phyloP scores from a whole-genome alignment of 2,113 vertebrate genomes.

The Mola mola region DNA sequence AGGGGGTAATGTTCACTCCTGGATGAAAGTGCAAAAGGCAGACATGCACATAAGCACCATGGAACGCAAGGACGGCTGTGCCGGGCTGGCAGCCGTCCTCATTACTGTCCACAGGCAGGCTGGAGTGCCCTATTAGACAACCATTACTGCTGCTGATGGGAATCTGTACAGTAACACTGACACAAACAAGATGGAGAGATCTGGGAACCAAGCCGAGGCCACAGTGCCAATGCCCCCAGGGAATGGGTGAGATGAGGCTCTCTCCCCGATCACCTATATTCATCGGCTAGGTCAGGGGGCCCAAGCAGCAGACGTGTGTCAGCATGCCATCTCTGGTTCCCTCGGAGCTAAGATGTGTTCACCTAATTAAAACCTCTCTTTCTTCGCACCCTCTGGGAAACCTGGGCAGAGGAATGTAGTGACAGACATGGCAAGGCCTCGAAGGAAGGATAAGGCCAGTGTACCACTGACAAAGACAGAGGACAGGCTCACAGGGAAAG shows the following conservation, averaged over 20 bases:
- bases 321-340: slow-evolving; percentile 51
- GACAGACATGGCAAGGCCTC: slow-evolving; percentile 35
- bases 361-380: slow-evolving; percentile 76
- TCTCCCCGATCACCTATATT: slow-evolving; percentile 42
- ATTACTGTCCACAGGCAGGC: slow-evolving; percentile 59
- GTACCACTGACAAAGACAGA: too few species aligned
- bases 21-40: slow-evolving; percentile 38
- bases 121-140: slow-evolving; percentile 61
- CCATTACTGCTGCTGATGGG: slow-evolving; percentile 66
- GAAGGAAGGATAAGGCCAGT: slow-evolving; percentile 20
- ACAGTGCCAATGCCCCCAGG: slow-evolving; percentile 47
- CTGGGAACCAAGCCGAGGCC: slow-evolving; percentile 53
- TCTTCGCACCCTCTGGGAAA: slow-evolving; percentile 58
- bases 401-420: slow-evolving; percentile 47
- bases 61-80: slow-evolving; percentile 46
- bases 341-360: slow-evolving; percentile 62
- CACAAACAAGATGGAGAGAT: slow-evolving; percentile 68
- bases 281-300: slow-evolving; percentile 49
- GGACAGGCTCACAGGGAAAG: too few species aligned
- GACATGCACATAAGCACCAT: slow-evolving; percentile 16
- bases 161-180: slow-evolving; percentile 60
- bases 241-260: slow-evolving; percentile 54
- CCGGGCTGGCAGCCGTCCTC: slow-evolving; percentile 59
- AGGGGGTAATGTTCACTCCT: slow-evolving; percentile 5
- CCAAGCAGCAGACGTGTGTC: slow-evolving; percentile 49